These are phyloP conservation scores for Hirtodrosophila alboralis DNA, from an alignment of 2,888 invertebrate species.

Conservation along the genomic window DNA sequence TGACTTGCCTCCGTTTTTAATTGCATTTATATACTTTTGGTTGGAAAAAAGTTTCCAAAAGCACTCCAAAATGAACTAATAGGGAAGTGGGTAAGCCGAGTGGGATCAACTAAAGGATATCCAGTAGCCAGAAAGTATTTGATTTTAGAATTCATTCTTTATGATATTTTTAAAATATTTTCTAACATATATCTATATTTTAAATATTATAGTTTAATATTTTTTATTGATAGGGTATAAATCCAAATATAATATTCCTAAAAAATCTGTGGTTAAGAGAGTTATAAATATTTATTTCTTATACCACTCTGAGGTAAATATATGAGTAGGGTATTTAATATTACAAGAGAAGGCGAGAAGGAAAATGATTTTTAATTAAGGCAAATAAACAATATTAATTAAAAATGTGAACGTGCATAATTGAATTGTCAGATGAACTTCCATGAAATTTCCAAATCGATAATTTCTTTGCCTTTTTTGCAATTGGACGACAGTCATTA, in stretches of 20 bases:
- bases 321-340: not conserved
- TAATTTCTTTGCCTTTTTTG: slow-evolving; percentile 4
- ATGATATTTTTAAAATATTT: too few relatives aligned
- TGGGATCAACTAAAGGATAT: not conserved
- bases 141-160: too few relatives aligned
- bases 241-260: too few relatives aligned
- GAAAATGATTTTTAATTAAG: slow-evolving; percentile 47
- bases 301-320: too few relatives aligned
- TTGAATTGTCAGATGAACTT: slow-evolving; percentile 49
- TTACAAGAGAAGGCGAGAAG: not conserved
- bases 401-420: slow-evolving; percentile 55
- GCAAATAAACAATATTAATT: slow-evolving; percentile 61
- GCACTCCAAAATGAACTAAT: slow-evolving; percentile 14
- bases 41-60: slow-evolving; percentile 10
- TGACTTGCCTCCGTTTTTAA: slow-evolving; percentile 60
- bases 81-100: not conserved
- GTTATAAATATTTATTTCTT: too few relatives aligned
- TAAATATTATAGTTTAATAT: too few relatives aligned
- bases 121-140: not conserved
- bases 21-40: slow-evolving; percentile 37
- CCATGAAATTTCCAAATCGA: not conserved
- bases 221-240: too few relatives aligned
- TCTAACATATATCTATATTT: too few relatives aligned
- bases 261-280: too few relatives aligned
- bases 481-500: slow-evolving; percentile 26